Evolutionary conservation across 2,888 invertebrate species (phyloP), one percentile per base, ranked within the genome.

Genomic region (Eudasyphora cyanicolor): DNA sequence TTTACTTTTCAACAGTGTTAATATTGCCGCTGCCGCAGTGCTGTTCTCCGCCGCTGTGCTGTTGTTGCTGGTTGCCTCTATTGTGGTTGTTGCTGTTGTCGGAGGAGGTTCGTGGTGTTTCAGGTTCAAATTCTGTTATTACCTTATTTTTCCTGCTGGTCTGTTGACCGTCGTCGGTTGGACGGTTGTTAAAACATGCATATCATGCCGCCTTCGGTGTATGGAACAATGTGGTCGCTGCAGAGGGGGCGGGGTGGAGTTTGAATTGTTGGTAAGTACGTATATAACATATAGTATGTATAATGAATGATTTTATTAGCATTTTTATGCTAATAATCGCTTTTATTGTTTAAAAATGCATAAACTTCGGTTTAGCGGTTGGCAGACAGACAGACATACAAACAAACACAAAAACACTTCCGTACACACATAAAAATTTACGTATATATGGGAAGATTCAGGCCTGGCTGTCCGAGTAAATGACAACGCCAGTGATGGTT

Each of bases 1-100:
- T 88, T 81, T 87, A 88, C 86, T 86, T 87, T 87, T 86, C 86
- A 86, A 73, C 81, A 74, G 85, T 79, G 51, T 67, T 70, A 69
- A 67, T 67, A 60, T 60, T 60, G 24, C 21, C 12, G 24, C 35
- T 38, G 35, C 27, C 21, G n/a, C n/a, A n/a, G n/a, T n/a, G n/a
- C n/a, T n/a, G n/a, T n/a, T n/a, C n/a, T n/a, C n/a, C n/a, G 14
- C 8, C 17, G 32, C 8, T 35, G 64, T 10, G 64, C 21, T 17
- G 64, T 4, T 19, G 57, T 27, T 27, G 10, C 1, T 57, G 54
- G 21, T 21, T 21, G 21, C 12, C 4, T 4, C 32, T 45, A 10
- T 45, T 1, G 49, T 10, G 49, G n/a, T 49, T 3, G 49, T 5
- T 14, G 49, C 3, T 10, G 12, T 45, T 3, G 12, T 14, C 17